Percentiles rank a stretch among this genome's conserved stretches.
These are phyloP conservation scores for Drepana arcuata DNA, from an alignment of 1,140 invertebrate genomes.

Conservation along the genomic window DNA sequence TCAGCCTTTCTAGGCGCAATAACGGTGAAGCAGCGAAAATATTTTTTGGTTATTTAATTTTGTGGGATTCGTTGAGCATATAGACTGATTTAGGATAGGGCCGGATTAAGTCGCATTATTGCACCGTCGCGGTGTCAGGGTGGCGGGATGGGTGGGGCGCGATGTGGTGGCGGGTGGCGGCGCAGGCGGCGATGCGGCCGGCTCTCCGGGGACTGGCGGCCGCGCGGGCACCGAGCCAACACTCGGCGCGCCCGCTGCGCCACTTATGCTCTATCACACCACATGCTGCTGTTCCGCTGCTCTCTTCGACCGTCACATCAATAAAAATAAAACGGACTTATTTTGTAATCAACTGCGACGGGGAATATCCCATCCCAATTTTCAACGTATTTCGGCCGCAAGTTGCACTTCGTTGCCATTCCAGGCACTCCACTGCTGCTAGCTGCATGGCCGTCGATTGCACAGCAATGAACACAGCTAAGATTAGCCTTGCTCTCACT, in stretches of 20 bases:
- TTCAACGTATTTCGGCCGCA: too few species aligned
- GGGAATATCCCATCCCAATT: too few species aligned
- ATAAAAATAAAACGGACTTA: slow-evolving; percentile 52
- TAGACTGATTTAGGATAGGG: too few species aligned
- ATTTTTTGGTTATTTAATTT: too few species aligned
- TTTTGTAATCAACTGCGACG: neutral
- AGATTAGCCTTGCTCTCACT: too few species aligned
- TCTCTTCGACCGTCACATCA: slow-evolving; percentile 20
- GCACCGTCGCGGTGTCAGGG: slow-evolving; percentile 8
- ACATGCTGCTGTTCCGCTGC: slow-evolving; percentile 24
- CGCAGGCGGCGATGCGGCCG: slow-evolving; percentile 47
- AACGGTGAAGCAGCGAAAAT: too few species aligned
- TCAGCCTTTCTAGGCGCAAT: slow-evolving; percentile 25
- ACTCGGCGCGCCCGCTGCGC: slow-evolving; percentile 27
- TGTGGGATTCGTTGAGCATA: too few species aligned
- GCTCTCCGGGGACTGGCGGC: slow-evolving; percentile 48
- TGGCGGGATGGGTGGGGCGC: slow-evolving; percentile 8
- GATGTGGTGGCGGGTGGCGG: slow-evolving; percentile 12
- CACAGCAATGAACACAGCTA: too few species aligned
- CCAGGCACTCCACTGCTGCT: too few species aligned
- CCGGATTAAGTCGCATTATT: slow-evolving; percentile 16
- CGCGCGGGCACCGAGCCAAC: slow-evolving; percentile 58
- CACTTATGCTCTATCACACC: slow-evolving; percentile 54
- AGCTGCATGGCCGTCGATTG: too few species aligned
- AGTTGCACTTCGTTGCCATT: too few species aligned